phyloP scores from a whole-genome alignment of 2,888 invertebrate species.

The Malacosoma neustria region DNA sequence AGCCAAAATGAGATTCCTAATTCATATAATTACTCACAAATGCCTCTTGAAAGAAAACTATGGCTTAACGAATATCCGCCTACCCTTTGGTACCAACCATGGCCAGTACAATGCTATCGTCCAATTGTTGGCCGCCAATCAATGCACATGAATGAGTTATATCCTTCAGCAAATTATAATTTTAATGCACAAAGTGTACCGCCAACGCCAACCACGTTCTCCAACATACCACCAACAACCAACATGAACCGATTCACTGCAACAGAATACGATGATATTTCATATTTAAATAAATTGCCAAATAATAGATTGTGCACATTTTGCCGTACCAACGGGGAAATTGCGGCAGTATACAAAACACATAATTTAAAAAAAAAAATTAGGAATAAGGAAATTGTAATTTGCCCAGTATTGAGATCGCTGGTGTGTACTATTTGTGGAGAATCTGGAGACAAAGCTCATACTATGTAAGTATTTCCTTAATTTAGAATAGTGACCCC shows the following conservation, averaged over 20 bases:
- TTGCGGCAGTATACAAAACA: constrained; percentile 46
- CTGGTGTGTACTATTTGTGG: constrained; percentile 51
- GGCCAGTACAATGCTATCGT: constrained; percentile 22
- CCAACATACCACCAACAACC: constrained; percentile 9
- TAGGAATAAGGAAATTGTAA: constrained; percentile 38
- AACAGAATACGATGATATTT: no score
- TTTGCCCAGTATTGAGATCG: constrained; percentile 53
- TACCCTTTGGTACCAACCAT: no score
- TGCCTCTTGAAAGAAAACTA: no score
- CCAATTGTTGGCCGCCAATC: constrained; percentile 54
- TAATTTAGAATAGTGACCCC: no score
- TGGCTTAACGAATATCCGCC: no score
- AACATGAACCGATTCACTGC: constrained; percentile 10
- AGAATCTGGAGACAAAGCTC: constrained; percentile 51
- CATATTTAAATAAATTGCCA: no score
- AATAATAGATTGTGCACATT: constrained; percentile 44
- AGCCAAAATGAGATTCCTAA: no score
- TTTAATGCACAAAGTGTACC: constrained; percentile 1
- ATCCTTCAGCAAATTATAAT: constrained; percentile 1
- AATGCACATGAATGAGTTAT: constrained; percentile 17
- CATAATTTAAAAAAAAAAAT: constrained; percentile 46
- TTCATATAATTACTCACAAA: no score
- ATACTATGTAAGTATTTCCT: constrained; percentile 56
- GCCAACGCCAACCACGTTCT: constrained; percentile 3
- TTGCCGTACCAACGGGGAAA: constrained; percentile 62